Base-by-base conservation (phyloP, 2,888 invertebrate genomes). In the Oxyteleia sp. region DNA sequence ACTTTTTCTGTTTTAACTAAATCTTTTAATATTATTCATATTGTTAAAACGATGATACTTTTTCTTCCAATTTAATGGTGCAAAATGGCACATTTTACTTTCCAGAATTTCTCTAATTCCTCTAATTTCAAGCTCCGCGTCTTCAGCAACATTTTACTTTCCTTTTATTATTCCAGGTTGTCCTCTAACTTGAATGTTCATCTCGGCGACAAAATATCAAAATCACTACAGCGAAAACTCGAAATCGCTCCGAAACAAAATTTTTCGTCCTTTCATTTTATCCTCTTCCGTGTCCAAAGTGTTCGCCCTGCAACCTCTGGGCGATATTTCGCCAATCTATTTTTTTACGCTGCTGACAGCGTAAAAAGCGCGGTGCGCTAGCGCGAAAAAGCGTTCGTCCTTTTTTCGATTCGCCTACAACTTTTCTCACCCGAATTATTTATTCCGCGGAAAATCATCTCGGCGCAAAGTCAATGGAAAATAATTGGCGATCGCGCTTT, bases 311-410 rank as follows among this genome's bases (percentile, higher is more conserved):
- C 66, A 32, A 51, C 51, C 32, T 55, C 29, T 8, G 43, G 29
- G 57, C 57, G 55, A 57, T 71, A 71, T 71, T 59, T 59, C 38
- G 49, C 16, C 32, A 47, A 71, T 59, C 71, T 71, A 71, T 71
- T 71, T 59, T 71, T 71, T 59, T 59, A 49, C 49, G 26, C 38
- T 71, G 71, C 71, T 71, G 71, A 59, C 71, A 41, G 59, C 38
- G 71, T 59, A 71, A 71, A 71, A 71, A 47, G 59, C 26, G 43
- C 16, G 29, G 18, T 51, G 16, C 35, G 47, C 15, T 18, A 15
- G 61, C 35, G 53, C 47, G 41, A 68, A 66, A 66, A 66, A 66
- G 51, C 38, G 47, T n/a, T 13, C 35, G 51, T 18, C 16, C 26
- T 8, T 29, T 53, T 53, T 29, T 38, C 64, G 23, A 32, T 61